Base-by-base conservation (phyloP, 2,888 invertebrate species). In the Sphaerophoria taeniata region DNA sequence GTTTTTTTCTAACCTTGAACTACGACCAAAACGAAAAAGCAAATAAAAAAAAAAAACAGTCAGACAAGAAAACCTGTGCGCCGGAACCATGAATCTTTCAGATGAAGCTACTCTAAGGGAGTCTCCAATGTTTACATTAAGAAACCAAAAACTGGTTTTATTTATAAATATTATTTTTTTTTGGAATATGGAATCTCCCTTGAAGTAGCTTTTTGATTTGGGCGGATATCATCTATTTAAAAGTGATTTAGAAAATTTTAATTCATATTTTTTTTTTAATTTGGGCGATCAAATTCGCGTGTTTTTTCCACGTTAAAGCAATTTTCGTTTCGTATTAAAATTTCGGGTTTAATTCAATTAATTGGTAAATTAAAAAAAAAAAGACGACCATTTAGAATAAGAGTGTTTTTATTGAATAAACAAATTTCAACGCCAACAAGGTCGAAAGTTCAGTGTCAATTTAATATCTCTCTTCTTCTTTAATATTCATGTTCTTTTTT, bases 1-100 rank as follows among this genome's bases (percentile, higher is more conserved):
- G 11, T 49, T 71, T 80, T 56, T 39, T 55, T 61, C 75, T 80
- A 84, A 84, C 84, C 84, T 84, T 84, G 84, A 84, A 84, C 84
- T 84, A 83, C 82, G 82, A 51, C 53, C 43, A 63, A 45, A 71
- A 71, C 79, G 77, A 78, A 82, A 82, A 73, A 39, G 33, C 69
- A 61, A 60, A 76, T 61, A 4, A 47, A 45, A 14, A 69, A 55
- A 12, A 36, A 36, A 53, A 31, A 69, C 6, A 61, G 31, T 34
- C 14, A 45, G 12, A 24, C 34, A 34, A 24, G 43, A 45, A 39
- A 39, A 49, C 45, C 3, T 47, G 14, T 49, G 47, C 14, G 47
- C 45, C 11, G 47, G 9, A 63, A 63, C 7, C n/a, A 39, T 39
- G 43, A 24, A 24, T n/a, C 60, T 43, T 6, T 9, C 39, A 43